These are phyloP conservation scores for Diadumene lineata DNA, from an alignment of 92 coral and sea anemone species.

Conservation along the genomic window DNA sequence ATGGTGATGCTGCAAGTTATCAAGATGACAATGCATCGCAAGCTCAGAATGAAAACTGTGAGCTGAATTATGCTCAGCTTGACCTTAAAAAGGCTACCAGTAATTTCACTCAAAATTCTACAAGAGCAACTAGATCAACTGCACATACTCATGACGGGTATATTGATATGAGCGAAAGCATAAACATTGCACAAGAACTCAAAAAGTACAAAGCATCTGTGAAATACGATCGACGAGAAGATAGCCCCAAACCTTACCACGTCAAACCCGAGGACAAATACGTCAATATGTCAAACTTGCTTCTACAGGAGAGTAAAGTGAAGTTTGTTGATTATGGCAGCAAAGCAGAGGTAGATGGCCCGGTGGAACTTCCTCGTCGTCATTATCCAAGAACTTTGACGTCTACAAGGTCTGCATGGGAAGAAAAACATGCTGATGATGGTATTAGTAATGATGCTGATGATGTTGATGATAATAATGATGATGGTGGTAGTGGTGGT, in stretches of 20 bases:
- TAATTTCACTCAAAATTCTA: too few relatives aligned
- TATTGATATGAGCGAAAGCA: not conserved
- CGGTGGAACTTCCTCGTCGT: not conserved
- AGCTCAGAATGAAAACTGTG: not conserved
- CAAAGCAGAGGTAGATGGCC: not conserved
- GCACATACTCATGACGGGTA: not conserved
- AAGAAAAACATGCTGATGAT: not conserved
- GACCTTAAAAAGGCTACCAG: too few relatives aligned
- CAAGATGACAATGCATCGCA: not conserved
- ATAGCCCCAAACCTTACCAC: not conserved
- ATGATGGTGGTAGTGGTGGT: not conserved
- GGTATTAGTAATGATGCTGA: not conserved
- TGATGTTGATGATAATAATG: not conserved
- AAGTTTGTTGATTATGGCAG: not conserved
- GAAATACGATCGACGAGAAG: not conserved
- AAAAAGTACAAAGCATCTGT: not conserved
- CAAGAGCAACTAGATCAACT: too few relatives aligned
- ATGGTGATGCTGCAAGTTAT: not conserved
- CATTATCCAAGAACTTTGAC: not conserved
- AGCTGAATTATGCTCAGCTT: not conserved
- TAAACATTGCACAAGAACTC: not conserved
- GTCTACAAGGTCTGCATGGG: not conserved
- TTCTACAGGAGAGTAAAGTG: not conserved
- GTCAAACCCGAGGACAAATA: not conserved
- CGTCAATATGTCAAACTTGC: not conserved